Evolutionary conservation across 35 echinoderm and acorn worm species (phyloP).

Genomic region (Eucidaris tribuloides): DNA sequence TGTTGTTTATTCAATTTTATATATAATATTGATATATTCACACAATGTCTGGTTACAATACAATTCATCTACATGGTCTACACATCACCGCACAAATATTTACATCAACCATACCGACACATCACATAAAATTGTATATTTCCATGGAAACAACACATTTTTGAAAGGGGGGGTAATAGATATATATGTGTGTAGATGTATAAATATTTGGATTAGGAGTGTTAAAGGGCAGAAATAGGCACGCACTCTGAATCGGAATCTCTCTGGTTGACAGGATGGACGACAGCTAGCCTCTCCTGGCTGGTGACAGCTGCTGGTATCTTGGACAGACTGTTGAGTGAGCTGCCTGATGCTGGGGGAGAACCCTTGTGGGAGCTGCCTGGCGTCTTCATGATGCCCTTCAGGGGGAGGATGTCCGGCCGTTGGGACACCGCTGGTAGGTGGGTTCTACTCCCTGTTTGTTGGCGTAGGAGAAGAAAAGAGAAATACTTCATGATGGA

Average conservation of each 20-base stretch:
- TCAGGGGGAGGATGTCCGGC: conserved; percentile 92
- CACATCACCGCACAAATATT: too few species aligned
- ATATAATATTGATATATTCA: too few species aligned
- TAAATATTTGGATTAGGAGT: too few species aligned
- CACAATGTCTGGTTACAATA: too few species aligned
- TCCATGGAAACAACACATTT: too few species aligned
- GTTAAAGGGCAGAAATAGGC: conserved; percentile 20
- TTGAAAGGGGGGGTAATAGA: too few species aligned
- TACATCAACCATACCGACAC: too few species aligned
- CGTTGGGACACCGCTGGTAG: conserved; percentile 68
- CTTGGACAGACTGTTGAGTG: conserved; percentile 59
- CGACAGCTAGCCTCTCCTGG: conserved; percentile 57
- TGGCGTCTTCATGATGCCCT: conserved; percentile 94
- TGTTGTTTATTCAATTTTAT: too few species aligned
- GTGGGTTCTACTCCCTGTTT: conserved; percentile 59
- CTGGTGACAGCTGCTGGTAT: conserved; percentile 48
- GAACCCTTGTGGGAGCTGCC: conserved; percentile 61
- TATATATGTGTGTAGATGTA: too few species aligned
- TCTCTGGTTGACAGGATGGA: conserved; percentile 22
- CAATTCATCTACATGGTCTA: too few species aligned
- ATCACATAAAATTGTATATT: too few species aligned
- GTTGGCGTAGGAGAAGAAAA: not conserved
- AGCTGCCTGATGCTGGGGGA: conserved; percentile 55
- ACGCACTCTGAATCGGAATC: conserved; percentile 63
- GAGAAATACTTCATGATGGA: not conserved